Evolutionary conservation across 2,113 vertebrate species (phyloP), one percentile per base, ranked within the genome.

Genomic region (Prinia subflava): DNA sequence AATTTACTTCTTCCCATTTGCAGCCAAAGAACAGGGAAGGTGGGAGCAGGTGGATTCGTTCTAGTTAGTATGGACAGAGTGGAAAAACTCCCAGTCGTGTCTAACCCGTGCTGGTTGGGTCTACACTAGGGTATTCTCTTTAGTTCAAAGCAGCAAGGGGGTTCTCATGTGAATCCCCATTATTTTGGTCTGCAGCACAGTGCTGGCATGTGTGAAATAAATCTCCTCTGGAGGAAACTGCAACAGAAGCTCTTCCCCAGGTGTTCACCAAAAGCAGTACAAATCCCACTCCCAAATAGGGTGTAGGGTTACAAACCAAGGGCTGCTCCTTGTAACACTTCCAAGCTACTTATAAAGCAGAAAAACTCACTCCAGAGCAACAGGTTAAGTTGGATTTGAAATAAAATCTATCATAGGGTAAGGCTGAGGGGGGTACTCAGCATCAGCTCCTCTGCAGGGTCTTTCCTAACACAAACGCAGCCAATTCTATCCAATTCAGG

Each of bases 51-150:
- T 15, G 22, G 15, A 53, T 52, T 52, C 88, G 10, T 55, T 50
- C 60, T 14, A 55, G 15, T 56, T 68, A 20, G 31, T 1, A 7
- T 21, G 30, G 33, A 50, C 17, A 30, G 10, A 11, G 13, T 39
- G 57, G 35, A 59, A 70, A 73, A 76, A 13, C 12, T 69, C 49
- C 15, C 16, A 31, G 24, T n/a, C 5, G 1, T 5, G 8, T 49
- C n/a, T 69, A n/a, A 60, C n/a, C 52, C n/a, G 10, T 0, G 0
- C 25, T 33, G 25, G 22, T 16, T 42, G 15, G 6, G 4, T 20
- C 37, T 25, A 5, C 22, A 37, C 21, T 18, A 10, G 25, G 5
- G 3, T 9, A 1, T 10, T 0, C 1, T 27, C 6, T 33, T 73
- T 17, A 14, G 11, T 65, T 83, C 25, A 49, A 80, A 75, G 50